Evolutionary conservation across 35 echinoderm and acorn worm species (phyloP), one percentile per base, ranked within the genome.

Genomic region (Chiridota heheva): DNA sequence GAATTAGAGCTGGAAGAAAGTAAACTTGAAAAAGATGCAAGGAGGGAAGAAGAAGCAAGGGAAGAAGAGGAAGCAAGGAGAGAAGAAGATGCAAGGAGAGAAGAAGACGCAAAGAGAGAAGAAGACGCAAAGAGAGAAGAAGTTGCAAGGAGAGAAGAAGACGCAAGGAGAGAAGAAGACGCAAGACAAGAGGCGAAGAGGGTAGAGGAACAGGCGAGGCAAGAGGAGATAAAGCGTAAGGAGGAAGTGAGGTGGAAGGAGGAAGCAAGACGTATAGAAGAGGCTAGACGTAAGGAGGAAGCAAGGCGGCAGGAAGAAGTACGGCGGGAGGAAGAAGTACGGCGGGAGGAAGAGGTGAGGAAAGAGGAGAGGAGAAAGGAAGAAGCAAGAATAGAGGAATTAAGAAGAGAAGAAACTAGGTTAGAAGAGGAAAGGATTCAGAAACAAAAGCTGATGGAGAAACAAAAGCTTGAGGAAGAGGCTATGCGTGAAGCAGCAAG

Each of bases 281-380:
- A 76, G 72, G 35, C 48, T 43, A 15, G 53, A 85, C 79, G 86
- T 55, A 43, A 81, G 70, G 70, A 81, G 69, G 44, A 70, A 47
- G 44, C 65, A 60, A 34, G 64, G 41, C 47, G 68, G 47, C 64
- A 39, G 68, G 37, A 64, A 63, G 36, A 76, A 73, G 42, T 24
- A 25, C 58, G 56, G 46, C 56, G 68, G 47, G 65, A 77, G 41
- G 24, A 86, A 77, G 20, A 63, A 37, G 58, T 43, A 55, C 0
- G 44, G 56, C 4, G 44, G 56, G 37, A 76, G 28, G 80, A 82
- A 46, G 69, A 86, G 56, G 30, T 12, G 4, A 73, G 62, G 63
- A 69, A 67, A 82, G 63, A 69, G 24, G 72, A 35, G 35, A 58
- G 81, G 33, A 84, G 36, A 58, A 27, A 40, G 48, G 51, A 67